Base-by-base conservation (phyloP, 2,113 vertebrate genomes). In the Phylloscopus trochiloides region DNA sequence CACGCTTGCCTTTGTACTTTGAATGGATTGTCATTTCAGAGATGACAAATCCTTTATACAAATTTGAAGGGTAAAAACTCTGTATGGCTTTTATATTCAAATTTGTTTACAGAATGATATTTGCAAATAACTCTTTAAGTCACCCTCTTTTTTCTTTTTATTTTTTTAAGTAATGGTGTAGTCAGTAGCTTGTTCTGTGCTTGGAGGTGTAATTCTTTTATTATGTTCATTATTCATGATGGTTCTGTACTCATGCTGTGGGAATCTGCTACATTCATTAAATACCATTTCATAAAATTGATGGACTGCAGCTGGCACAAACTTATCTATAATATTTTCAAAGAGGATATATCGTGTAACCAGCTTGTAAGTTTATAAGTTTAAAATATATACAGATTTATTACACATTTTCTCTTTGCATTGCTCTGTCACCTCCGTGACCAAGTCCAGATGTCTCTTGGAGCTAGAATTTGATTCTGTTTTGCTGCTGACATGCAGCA, bases 231-330 rank as follows among this genome's bases (percentile, higher is more conserved):
- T 95, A 96, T 96, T 66, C 88, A 83, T 87, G 57, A 51, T 84
- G 68, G 57, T 94, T 96, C 87, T 90, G 78, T 94, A 94, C 72
- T 77, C 83, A 58, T 93, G 77, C 95, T 95, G 3, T 88, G 94
- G 81, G 85, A 95, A 88, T 88, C 88, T 96, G 59, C 88, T 95
- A 95, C 94, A 87, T 97, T 98, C 96, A 96, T 96, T 98, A 95
- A 92, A 85, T 68, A 95, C 82, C 24, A 50, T 94, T 98, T 94
- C 88, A 94, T 94, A 91, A 97, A 96, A 94, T 43, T 88, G 94
- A 94, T 94, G 74, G 90, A 92, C 93, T 94, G 86, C 79, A 38
- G 94, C 66, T 95, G 92, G 74, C 76, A 88, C 71, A 58, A 78
- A 42, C 80, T 94, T 91, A 86, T 92, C 78, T 77, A 42, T 88